Conservation (phyloP, 1,140 invertebrate genomes). For the Lepidurus packardi region DNA sequence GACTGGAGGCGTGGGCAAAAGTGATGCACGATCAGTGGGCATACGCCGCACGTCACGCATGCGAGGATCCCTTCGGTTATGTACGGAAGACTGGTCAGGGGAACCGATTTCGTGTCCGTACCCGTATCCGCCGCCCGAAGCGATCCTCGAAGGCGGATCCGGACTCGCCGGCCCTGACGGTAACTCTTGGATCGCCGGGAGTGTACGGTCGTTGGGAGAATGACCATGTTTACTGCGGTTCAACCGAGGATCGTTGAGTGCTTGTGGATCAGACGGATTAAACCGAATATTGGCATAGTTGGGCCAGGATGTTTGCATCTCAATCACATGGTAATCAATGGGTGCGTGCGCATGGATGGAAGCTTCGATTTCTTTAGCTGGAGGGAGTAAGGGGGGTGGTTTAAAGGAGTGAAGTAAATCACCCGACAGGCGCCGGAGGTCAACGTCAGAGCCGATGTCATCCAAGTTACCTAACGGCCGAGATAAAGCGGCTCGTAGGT, state of each 20-base stretch:
- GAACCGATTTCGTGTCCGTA: constrained; percentile 23
- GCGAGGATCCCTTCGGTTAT: constrained; percentile 11
- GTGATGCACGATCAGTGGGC: neutral
- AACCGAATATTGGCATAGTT: constrained; percentile 67
- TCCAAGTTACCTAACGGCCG: constrained; percentile 31
- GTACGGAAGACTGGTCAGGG: constrained; percentile 24
- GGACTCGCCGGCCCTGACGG: constrained; percentile 31
- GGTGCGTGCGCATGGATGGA: constrained; percentile 68
- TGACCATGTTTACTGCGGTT: constrained; percentile 17
- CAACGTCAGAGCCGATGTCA: constrained; percentile 45
- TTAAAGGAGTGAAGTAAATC: constrained; percentile 57
- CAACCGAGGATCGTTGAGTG: constrained; percentile 33
- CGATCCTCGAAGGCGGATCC: neutral
- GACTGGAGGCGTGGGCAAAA: neutral
- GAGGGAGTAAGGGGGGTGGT: constrained; percentile 66
- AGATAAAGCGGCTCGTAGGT: constrained; percentile 33
- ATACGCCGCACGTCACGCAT: neutral
- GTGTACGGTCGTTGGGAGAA: neutral
- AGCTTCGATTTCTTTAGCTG: constrained; percentile 76
- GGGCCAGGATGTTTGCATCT: constrained; percentile 62
- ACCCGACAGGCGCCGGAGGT: constrained; percentile 58
- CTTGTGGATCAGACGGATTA: constrained; percentile 56
- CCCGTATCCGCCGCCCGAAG: neutral
- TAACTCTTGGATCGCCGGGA: neutral
- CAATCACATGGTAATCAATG: constrained; percentile 59